A percentile compares a stretch with the other conserved stretches of the same genome.
Conservation (phyloP, 1,140 invertebrate genomes). For the Epicauta chinensis region DNA sequence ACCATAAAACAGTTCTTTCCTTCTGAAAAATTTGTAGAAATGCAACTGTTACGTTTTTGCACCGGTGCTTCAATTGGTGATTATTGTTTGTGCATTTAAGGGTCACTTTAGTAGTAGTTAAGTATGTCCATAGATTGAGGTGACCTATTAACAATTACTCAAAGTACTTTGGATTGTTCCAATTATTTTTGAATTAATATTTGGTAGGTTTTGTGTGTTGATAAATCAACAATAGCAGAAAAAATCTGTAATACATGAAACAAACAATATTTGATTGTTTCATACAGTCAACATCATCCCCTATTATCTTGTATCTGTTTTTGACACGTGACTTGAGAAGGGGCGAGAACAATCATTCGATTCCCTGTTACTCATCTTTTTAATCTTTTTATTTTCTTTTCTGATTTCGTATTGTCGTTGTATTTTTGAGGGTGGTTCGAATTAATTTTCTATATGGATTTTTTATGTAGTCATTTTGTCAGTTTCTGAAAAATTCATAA, state of each 20-base stretch:
- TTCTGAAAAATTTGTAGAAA: too few relatives aligned
- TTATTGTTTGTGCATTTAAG: too few relatives aligned
- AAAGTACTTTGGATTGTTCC: too few relatives aligned
- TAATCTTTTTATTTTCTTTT: slow-evolving; percentile 29
- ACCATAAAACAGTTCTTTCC: too few relatives aligned
- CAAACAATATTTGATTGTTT: slow-evolving; percentile 25
- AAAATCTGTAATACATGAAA: slow-evolving; percentile 30
- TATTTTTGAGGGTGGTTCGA: slow-evolving; percentile 16
- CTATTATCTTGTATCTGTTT: slow-evolving; percentile 26
- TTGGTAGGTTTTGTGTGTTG: too few relatives aligned
- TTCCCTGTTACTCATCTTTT: slow-evolving; percentile 27
- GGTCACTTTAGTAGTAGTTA: too few relatives aligned
- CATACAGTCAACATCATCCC: slow-evolving; percentile 15
- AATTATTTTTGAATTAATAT: too few relatives aligned
- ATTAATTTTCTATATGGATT: slow-evolving; percentile 26
- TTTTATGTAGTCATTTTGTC: slow-evolving; percentile 6
- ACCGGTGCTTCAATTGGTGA: too few relatives aligned
- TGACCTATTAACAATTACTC: too few relatives aligned
- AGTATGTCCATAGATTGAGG: too few relatives aligned
- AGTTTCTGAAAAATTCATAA: neutral
- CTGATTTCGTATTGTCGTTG: slow-evolving; percentile 14
- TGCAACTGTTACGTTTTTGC: too few relatives aligned
- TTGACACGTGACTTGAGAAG: slow-evolving; percentile 23
- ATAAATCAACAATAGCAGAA: slow-evolving; percentile 2
- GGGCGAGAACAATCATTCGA: slow-evolving; percentile 23